These are phyloP conservation scores for Drosophila sechellia DNA, from an alignment of 1,140 invertebrate species.

Conservation along the genomic window DNA sequence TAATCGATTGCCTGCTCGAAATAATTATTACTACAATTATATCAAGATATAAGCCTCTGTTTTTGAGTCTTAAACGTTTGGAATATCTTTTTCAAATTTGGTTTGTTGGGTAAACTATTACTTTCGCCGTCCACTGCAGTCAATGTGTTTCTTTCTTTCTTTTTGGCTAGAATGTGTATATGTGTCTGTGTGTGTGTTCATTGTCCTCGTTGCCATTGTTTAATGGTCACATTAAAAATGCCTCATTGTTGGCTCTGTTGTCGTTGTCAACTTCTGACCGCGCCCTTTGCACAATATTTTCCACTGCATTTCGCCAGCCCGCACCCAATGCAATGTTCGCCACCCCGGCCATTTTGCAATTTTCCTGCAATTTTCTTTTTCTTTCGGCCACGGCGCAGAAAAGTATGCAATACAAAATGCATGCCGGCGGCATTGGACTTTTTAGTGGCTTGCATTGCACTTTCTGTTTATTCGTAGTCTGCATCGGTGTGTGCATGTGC, in stretches of 20 bases:
- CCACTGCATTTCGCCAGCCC: conserved; percentile 54
- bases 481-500: conserved; percentile 5
- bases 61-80: background rate
- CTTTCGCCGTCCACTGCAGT: conserved; percentile 37
- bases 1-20: too few relatives aligned
- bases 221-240: conserved; percentile 80
- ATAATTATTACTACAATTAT: too few relatives aligned
- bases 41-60: too few relatives aligned
- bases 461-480: conserved; percentile 40
- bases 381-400: conserved; percentile 45
- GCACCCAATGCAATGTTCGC: background rate
- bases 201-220: conserved; percentile 78
- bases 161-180: conserved; percentile 15
- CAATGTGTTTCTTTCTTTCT: conserved; percentile 25
- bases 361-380: conserved; percentile 24
- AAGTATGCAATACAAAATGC: conserved; percentile 55
- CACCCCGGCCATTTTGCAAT: background rate
- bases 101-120: conserved; percentile 48
- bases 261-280: conserved; percentile 66
- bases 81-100: conserved; percentile 4
- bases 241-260: conserved; percentile 64
- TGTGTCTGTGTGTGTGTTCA: conserved; percentile 33
- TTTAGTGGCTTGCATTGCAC: conserved; percentile 54
- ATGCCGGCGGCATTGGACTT: conserved; percentile 49
- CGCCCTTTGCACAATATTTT: conserved; percentile 66